Conservation (phyloP, 2,113 vertebrate genomes). For the Atractosteus spatula region DNA sequence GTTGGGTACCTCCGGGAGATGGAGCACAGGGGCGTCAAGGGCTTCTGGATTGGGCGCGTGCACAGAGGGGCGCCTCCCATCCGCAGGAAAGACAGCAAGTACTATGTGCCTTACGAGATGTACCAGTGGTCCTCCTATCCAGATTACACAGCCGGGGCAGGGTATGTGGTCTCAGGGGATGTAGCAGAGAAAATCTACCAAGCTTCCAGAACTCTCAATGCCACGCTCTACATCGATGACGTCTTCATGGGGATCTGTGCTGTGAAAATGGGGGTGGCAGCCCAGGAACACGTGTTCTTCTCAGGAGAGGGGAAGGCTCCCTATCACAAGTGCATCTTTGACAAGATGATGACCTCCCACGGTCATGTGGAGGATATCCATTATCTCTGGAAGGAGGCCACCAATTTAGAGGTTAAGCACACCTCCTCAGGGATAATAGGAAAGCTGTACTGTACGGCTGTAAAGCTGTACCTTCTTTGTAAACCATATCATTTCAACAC, state of each 20-base stretch:
- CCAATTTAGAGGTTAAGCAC: conserved; percentile 56
- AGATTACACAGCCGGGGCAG: conserved; percentile 88
- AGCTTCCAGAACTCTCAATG: conserved; percentile 76
- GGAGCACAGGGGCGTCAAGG: conserved; percentile 56
- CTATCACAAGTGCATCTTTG: conserved; percentile 86
- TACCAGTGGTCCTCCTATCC: conserved; percentile 89
- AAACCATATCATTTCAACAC: conserved; percentile 62
- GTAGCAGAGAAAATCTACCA: conserved; percentile 83
- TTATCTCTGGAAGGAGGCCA: conserved; percentile 77
- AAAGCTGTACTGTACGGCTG: conserved; percentile 73
- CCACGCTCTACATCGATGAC: conserved; percentile 88
- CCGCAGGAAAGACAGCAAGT: conserved; percentile 81
- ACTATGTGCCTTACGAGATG: conserved; percentile 80
- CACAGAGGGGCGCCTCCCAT: conserved; percentile 80
- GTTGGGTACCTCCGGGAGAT: conserved; percentile 75
- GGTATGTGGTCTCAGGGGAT: conserved; percentile 82
- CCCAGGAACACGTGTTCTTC: conserved; percentile 82
- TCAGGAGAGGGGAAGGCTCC: conserved; percentile 84
- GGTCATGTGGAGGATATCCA: conserved; percentile 76
- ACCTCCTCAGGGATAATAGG: conserved; percentile 65
- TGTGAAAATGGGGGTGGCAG: conserved; percentile 77
- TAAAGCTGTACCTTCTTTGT: conserved; percentile 82
- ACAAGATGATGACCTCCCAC: conserved; percentile 93
- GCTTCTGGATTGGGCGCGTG: conserved; percentile 87
- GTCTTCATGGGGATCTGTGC: conserved; percentile 97